Base-by-base conservation (phyloP, 2,113 vertebrate genomes). In the Propithecus coquereli region DNA sequence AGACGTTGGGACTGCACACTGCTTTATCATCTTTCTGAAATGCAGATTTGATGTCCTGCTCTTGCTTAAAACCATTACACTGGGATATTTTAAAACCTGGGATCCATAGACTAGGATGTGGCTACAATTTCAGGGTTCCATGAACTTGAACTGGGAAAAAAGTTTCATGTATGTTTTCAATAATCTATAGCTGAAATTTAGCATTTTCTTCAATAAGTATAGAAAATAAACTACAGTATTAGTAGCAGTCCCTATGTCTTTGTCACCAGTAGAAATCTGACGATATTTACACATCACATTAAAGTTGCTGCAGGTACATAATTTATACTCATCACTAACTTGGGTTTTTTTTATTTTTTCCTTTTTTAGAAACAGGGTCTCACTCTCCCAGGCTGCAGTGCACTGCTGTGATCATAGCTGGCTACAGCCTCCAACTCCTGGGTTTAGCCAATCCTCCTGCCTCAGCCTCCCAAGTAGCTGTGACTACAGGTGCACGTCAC, bases 101-200 rank as follows among this genome's bases (percentile, higher is more conserved):
- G 32, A 68, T 92, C 47, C 43, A 80, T 52, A 74, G 43, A 89
- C 27, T 47, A 74, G 52, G 61, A 89, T 34, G 50, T 82, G 74
- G 70, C 45, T 91, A 95, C 59, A 94, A 93, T 80, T 45, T 63
- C 90, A 88, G 12, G 16, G 43, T 87, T 94, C 59, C 11, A 76
- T 74, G 74, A 91, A 63, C 17, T 59, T 91, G 40, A 23, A 68
- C 5, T 66, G n/a, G 10, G 40, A 16, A 73, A 40, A 68, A 81
- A 93, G 47, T 5, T 70, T 20, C 32, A 63, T 63, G 30, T 80
- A 89, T 25, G 85, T 89, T 95, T 96, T 83, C 61, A 88, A 66
- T 76, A 90, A 34, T 89, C 43, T 94, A 43, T 82, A 68, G 66
- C 8, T 93, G 40, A 91, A 96, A 95, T 68, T 54, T 61, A 93